Base-by-base conservation (phyloP, 2,113 vertebrate genomes). In the Saimiri boliviensis region DNA sequence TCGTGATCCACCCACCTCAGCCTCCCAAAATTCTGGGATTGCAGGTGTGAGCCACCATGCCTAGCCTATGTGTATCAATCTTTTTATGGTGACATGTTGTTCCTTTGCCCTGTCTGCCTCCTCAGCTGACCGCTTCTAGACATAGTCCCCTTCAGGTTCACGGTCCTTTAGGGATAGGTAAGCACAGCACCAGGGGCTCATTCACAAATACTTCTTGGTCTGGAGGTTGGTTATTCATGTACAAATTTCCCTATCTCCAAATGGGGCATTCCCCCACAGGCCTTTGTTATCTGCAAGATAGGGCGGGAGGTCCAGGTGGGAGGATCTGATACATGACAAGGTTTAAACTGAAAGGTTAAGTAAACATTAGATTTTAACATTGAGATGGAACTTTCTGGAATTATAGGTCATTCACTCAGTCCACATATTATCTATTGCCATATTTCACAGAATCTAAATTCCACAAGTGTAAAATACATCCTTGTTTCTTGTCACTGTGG, bases 321-420 rank as follows among this genome's bases (percentile, higher is more conserved):
- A 9, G 37, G 30, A 27, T 56, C 35, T 45, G n/a, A 47, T 86
- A n/a, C 0, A 32, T 58, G 35, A 73, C 35, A 63, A 21, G 14
- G 20, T 74, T 80, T 35, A 71, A 89, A 79, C 16, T 42, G 30
- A 60, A 81, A 91, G 81, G 40, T 47, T 54, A 74, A 66, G 47
- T 54, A 66, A 66, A 49, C 9, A 1, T 23, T 77, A 16, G 30
- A 35, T 83, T 73, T 88, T 76, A 79, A 27, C 42, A 20, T 76
- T 91, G 45, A 32, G 60, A 42, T 85, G 16, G 60, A 85, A 63
- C 49, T 93, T 89, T 80, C 60, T 85, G 73, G 42, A 80, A 63
- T 77, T 58, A 37, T 5, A 56, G 14, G 49, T 77, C 19, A 6
- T 88, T 47, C 70, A 49, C 32, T 40, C n/a, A 27, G 40, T 79